phyloP scores from a whole-genome alignment of 2,797 vertebrate species.

The Cirrhinus molitorella region DNA sequence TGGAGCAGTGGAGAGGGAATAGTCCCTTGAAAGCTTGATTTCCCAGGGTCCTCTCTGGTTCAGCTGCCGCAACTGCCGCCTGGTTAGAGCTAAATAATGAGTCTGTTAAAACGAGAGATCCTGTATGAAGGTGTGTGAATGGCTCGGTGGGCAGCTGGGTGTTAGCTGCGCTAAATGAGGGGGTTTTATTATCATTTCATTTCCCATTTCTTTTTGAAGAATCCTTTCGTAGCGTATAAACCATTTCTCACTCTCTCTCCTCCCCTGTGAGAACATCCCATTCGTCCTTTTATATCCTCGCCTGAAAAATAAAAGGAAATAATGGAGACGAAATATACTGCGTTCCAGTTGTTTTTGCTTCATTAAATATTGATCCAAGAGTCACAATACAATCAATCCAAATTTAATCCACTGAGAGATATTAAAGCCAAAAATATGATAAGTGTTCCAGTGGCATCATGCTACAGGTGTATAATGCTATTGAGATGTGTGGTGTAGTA shows the following conservation, averaged over 20 bases:
- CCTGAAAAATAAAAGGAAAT: constrained; percentile 15
- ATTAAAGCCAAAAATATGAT: constrained; percentile 5
- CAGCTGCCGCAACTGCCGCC: constrained; percentile 33
- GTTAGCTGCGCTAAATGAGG: constrained; percentile 34
- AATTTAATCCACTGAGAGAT: neutral
- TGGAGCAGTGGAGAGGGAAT: constrained; percentile 41
- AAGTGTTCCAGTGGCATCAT: neutral
- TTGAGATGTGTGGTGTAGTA: neutral
- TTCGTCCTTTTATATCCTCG: constrained; percentile 5
- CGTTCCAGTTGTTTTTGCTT: constrained; percentile 24
- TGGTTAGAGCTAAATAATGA: constrained; percentile 60
- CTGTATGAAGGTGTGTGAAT: constrained; percentile 34
- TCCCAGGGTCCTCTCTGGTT: constrained; percentile 59
- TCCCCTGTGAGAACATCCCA: constrained; percentile 8
- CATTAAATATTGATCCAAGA: constrained; percentile 48
- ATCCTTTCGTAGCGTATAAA: neutral
- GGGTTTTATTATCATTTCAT: constrained; percentile 36
- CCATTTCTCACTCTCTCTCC: neutral
- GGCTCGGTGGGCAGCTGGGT: constrained; percentile 38
- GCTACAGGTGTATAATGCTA: constrained; percentile 23
- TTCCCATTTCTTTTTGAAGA: constrained; percentile 17
- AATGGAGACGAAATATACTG: constrained; percentile 15
- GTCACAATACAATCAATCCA: neutral
- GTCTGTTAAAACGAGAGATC: constrained; percentile 51
- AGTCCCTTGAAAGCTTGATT: constrained; percentile 55